Conservation (phyloP, 1,140 invertebrate genomes). For the Nylanderia fulva region DNA sequence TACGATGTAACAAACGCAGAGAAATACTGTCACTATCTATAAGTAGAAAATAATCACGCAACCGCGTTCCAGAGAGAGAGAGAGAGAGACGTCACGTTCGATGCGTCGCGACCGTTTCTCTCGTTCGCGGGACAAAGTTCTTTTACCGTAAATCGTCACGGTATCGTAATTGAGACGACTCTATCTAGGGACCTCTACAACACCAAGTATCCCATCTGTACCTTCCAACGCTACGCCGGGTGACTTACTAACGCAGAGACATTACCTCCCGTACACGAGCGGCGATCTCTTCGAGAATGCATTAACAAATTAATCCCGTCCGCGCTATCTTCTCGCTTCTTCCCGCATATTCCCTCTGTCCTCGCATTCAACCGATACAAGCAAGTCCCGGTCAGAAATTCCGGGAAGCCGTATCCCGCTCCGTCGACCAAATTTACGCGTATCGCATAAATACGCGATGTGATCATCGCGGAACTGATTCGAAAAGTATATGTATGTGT, state of each 20-base stretch:
- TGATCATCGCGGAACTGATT: constrained; percentile 73
- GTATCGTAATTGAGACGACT: constrained; percentile 73
- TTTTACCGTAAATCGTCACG: constrained; percentile 66
- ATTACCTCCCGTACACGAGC: constrained; percentile 25
- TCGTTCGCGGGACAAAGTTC: constrained; percentile 51
- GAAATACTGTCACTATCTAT: background rate
- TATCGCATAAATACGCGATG: constrained; percentile 75
- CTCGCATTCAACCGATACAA: constrained; percentile 53
- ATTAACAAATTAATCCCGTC: constrained; percentile 76
- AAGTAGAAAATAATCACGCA: constrained; percentile 3
- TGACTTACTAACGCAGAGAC: constrained; percentile 67
- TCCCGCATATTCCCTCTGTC: constrained; percentile 21
- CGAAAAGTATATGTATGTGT: constrained; percentile 59
- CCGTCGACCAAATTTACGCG: constrained; percentile 73
- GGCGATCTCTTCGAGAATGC: constrained; percentile 58
- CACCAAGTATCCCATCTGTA: constrained; percentile 62
- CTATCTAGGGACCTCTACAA: constrained; percentile 59
- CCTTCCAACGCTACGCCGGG: constrained; percentile 47
- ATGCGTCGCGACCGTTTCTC: background rate
- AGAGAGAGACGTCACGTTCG: constrained; percentile 14
- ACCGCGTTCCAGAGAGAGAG: background rate
- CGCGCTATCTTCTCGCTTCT: constrained; percentile 68
- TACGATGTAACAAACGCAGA: background rate
- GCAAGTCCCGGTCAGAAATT: constrained; percentile 65
- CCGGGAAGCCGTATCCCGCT: constrained; percentile 64